Evolutionary conservation across 2,113 vertebrate species (phyloP).

Genomic region (Spilogale gracilis): DNA sequence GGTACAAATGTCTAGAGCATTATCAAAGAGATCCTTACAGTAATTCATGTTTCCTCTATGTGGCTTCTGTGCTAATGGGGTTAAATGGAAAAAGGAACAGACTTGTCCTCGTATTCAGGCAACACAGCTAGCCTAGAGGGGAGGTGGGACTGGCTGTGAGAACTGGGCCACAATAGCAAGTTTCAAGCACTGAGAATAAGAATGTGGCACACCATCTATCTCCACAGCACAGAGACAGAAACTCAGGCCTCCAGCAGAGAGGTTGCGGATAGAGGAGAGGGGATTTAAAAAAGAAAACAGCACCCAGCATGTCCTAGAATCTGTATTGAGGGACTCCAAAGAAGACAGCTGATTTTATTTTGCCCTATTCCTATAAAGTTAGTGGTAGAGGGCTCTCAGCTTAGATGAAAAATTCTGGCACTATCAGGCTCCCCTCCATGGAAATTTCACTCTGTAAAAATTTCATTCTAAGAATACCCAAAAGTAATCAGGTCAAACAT

Average conservation of each 20-base stretch:
- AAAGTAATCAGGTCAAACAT: neutral
- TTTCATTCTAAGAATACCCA: neutral
- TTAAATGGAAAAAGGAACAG: neutral
- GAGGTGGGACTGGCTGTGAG: neutral
- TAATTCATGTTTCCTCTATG: neutral
- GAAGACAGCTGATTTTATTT: neutral
- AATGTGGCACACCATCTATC: neutral
- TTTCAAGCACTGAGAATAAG: neutral
- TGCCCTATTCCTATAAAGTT: neutral
- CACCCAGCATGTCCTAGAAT: neutral
- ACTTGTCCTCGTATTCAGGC: neutral
- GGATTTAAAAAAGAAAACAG: neutral
- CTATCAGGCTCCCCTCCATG: neutral
- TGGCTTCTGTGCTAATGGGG: neutral
- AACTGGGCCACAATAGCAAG: neutral
- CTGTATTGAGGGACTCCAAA: neutral
- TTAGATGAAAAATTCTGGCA: neutral
- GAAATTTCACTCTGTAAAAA: neutral
- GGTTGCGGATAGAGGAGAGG: neutral
- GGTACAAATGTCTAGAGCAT: neutral
- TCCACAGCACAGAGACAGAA: neutral
- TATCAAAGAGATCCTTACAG: neutral
- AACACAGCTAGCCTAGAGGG: neutral
- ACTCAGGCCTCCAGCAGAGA: neutral
- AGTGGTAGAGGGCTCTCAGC: neutral